Base-by-base conservation (phyloP, 2,113 vertebrate species). In the Brachyhypopomus occidentalis region DNA sequence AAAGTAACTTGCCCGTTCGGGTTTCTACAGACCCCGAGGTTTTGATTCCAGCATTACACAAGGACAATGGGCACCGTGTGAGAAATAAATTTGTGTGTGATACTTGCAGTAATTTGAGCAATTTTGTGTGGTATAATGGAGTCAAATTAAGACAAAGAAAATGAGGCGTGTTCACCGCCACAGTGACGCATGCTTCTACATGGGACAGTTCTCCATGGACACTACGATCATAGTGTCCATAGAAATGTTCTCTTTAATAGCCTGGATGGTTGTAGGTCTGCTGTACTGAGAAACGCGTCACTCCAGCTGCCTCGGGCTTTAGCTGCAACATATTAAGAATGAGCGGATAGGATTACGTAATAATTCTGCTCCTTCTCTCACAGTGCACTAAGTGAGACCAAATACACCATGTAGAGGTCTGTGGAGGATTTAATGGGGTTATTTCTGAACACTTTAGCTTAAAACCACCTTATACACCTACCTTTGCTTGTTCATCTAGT, bases 381-480 rank as follows among this genome's bases (percentile, higher is more conserved):
- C 70, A 48, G 17, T 69, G 58, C 69, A 80, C 55, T 22, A 17
- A 48, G 38, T 67, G 19, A 79, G 60, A 52, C 17, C 59, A 72
- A 25, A 17, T 16, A 22, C 59, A 60, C 52, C 56, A 55, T 38
- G 38, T 34, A 36, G 41, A 71, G 69, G 34, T 71, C 9, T 62
- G 3, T 22, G 12, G 67, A 71, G 66, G 8, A 77, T 66, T 62
- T 14, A 20, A 41, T 4, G 7, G 30, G 58, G 4, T 1, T 38
- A n/a, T 59, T 69, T 69, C 36, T 55, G 20, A 30, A 38, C 25
- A 34, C 70, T 16, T 25, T 19, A 11, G 59, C 58, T 59, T 34
- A 30, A 36, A 20, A 62, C 12, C 5, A 62, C 12, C 5, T n/a
- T 22, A n/a, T 11, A 52, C 52, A 48, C 41, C 1, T 52, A 22